Percentiles rank a stretch among this genome's conserved stretches.
These are phyloP conservation scores for Pristionchus fissidentatus DNA, from an alignment of 2,888 invertebrate species.

Conservation along the genomic window DNA sequence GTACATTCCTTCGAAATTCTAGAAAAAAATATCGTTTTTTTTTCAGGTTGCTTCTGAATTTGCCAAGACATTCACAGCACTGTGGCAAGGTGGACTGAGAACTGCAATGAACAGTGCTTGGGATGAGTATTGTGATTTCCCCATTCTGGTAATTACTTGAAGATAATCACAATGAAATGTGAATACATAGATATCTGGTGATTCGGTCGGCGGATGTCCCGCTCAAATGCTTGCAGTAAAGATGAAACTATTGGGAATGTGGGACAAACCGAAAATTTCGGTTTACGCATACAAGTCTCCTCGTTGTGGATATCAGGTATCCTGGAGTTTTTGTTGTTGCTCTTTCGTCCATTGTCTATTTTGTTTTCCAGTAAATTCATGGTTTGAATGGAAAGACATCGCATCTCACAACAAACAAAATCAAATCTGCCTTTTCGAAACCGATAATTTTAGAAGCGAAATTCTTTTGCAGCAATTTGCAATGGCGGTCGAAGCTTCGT, in stretches of 20 bases:
- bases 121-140: conserved; percentile 46
- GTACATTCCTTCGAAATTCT: no score
- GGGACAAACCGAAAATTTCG: neutral
- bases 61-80: neutral
- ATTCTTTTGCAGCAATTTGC: conserved; percentile 5
- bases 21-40: neutral
- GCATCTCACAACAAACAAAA: neutral
- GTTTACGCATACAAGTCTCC: neutral
- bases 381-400: no score
- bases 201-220: conserved; percentile 18
- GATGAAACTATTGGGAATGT: neutral
- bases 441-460: no score
- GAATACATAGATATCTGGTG: neutral
- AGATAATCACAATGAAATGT: neutral
- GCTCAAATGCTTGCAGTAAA: conserved; percentile 34
- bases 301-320: conserved; percentile 41
- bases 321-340: neutral
- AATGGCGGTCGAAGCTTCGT: neutral
- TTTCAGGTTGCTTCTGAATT: conserved; percentile 22
- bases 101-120: conserved; percentile 4
- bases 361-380: no score
- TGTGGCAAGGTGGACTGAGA: conserved; percentile 17
- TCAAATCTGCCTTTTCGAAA: neutral
- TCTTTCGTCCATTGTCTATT: neutral
- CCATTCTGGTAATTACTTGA: neutral